Evolutionary conservation across 30 jellyfish, hydroid and myxozoan species (phyloP).

Genomic region (Hydractinia symbiolongicarpus): DNA sequence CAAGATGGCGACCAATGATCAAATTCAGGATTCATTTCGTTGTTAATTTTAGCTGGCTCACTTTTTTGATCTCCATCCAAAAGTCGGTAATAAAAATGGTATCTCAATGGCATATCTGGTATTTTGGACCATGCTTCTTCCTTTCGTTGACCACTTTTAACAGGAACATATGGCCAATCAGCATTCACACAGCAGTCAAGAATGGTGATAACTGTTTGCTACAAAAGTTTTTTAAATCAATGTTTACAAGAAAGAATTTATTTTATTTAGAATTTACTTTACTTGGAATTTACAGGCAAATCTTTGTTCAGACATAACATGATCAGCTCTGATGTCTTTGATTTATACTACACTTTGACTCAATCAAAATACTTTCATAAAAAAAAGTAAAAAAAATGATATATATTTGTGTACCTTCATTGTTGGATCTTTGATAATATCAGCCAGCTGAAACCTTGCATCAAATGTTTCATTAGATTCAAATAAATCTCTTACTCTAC

Average conservation of each 20-base stretch:
- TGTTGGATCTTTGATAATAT: slow-evolving; percentile 42
- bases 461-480: slow-evolving; percentile 35
- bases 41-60: slow-evolving; percentile 40
- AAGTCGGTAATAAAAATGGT: slow-evolving; percentile 69
- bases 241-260: not conserved
- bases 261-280: too few species aligned
- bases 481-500: slow-evolving; percentile 67
- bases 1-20: slow-evolving; percentile 51
- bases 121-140: slow-evolving; percentile 71
- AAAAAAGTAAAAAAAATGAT: too few species aligned
- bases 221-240: not conserved
- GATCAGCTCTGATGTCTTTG: too few species aligned
- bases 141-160: slow-evolving; percentile 32
- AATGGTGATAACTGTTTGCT: slow-evolving; percentile 78
- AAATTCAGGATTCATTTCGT: slow-evolving; percentile 28
- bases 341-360: too few species aligned
- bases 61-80: slow-evolving; percentile 79
- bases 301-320: too few species aligned
- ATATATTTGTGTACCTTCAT: slow-evolving; percentile 49
- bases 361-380: too few species aligned
- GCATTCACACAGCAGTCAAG: slow-evolving; percentile 76
- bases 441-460: slow-evolving; percentile 55
- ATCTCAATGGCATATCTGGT: slow-evolving; percentile 73
- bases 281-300: too few species aligned
- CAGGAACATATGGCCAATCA: slow-evolving; percentile 78